Evolutionary conservation across 2,113 vertebrate species (phyloP).

Genomic region (Calyptomena viridis): DNA sequence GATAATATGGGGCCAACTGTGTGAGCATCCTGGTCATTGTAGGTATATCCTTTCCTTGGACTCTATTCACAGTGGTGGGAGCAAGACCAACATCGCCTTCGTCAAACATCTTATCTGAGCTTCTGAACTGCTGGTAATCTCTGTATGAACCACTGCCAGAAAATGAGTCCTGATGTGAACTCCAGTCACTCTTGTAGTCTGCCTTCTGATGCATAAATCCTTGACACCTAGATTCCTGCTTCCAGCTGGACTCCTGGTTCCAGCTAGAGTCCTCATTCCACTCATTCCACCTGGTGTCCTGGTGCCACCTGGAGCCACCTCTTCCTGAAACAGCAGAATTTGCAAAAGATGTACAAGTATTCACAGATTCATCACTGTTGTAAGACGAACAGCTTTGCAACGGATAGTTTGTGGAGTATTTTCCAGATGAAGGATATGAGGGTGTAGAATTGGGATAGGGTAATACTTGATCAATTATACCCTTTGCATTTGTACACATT

Average conservation of each 20-base stretch:
- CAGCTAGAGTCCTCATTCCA: not conserved
- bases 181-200: not conserved
- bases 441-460: not conserved
- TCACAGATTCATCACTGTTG: not conserved
- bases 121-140: not conserved
- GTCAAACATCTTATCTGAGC: not conserved
- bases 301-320: not conserved
- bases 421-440: not conserved
- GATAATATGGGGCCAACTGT: not conserved
- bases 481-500: not conserved
- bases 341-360: not conserved
- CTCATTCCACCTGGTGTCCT: not conserved
- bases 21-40: not conserved
- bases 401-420: not conserved
- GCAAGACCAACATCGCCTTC: not conserved
- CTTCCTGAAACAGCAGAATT: not conserved
- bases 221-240: not conserved
- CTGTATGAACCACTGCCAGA: not conserved
- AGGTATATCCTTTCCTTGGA: not conserved
- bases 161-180: not conserved
- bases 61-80: not conserved
- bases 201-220: not conserved
- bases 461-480: not conserved
- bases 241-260: not conserved
- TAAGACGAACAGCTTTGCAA: not conserved